Base-by-base conservation (phyloP, 2,888 invertebrate genomes). In the Acanthococcus lagerstroemiae region DNA sequence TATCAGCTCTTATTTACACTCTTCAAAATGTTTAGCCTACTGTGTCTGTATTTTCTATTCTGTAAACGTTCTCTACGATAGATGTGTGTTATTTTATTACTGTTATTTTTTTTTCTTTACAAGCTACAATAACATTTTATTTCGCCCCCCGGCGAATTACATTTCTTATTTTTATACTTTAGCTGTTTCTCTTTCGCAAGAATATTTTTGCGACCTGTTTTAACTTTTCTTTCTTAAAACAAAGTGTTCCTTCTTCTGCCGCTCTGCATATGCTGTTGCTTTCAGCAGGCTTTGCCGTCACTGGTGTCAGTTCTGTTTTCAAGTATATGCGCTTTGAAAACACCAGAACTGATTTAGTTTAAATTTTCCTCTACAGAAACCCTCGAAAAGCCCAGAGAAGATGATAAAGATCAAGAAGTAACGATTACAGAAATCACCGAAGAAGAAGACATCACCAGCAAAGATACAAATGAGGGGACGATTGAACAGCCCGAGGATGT, bases 381-480 rank as follows among this genome's bases (percentile, higher is more conserved):
- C 69, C 67, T 66, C 58, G 45, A 46, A 48, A 54, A 56, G 50
- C 27, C 37, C 30, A 24, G n/a, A 50, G 46, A 52, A 57, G 56
- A 27, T 9, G 27, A 26, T 15, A 24, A 58, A 65, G 22, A 37
- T 46, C 25, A 45, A 2, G 37, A 54, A 57, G 72, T 76, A 61
- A 73, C 75, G 71, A 76, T 75, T 60, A 74, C 73, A 26, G 75
- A 76, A 71, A 71, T 76, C 68, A 63, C 46, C 4, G 68, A 67
- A 44, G 57, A 57, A 15, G 54, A 58, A 24, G 52, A 44, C 3
- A 46, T 17, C 12, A 44, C 25, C 27, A 19, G 26, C 12, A 50
- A 21, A 37, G 52, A 63, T 37, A 54, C 24, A 4, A 25, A 24
- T 2, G 25, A 58, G 26, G 46, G 46, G 3, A 24, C 45, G 24